phyloP scores from a whole-genome alignment of 2,888 invertebrate species.

The Phyllotreta cruciferae region DNA sequence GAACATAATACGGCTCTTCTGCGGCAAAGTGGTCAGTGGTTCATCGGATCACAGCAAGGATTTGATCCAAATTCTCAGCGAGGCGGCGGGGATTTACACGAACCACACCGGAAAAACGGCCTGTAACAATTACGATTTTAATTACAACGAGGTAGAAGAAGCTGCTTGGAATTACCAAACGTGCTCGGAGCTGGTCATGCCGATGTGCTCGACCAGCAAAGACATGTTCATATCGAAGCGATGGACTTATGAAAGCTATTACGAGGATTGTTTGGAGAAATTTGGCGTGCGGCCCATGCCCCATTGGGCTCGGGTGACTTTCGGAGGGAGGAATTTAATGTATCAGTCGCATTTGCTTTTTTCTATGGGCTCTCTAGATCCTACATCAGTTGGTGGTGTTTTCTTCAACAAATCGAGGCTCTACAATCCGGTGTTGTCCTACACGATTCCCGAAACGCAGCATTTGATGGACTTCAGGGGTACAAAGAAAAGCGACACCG shows the following conservation, averaged over 20 bases:
- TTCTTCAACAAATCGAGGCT: slow-evolving; percentile 67
- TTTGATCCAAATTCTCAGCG: slow-evolving; percentile 69
- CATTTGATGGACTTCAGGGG: slow-evolving; percentile 85
- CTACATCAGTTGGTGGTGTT: slow-evolving; percentile 87
- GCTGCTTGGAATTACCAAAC: slow-evolving; percentile 86
- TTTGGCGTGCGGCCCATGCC: no score
- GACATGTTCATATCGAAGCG: slow-evolving; percentile 74
- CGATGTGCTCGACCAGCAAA: slow-evolving; percentile 74
- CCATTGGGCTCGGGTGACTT: no score
- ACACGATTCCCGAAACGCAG: slow-evolving; percentile 81
- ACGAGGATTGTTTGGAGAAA: no score
- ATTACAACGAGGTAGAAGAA: slow-evolving; percentile 69
- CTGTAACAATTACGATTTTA: slow-evolving; percentile 72
- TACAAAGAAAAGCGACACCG: slow-evolving; percentile 69
- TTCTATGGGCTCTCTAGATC: slow-evolving; percentile 74
- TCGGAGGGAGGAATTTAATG: no score
- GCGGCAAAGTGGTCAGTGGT: slow-evolving; percentile 58
- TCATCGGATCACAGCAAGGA: slow-evolving; percentile 50
- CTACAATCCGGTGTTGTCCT: slow-evolving; percentile 66
- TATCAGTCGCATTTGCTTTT: no score
- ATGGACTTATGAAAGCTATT: no score
- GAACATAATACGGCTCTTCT: slow-evolving; percentile 76
- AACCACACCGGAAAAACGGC: slow-evolving; percentile 78
- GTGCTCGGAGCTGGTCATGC: slow-evolving; percentile 98
- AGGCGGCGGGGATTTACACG: slow-evolving; percentile 76